Evolutionary conservation across 2,888 invertebrate genomes (phyloP).

Genomic region (Zaprionus obscuricornis): DNA sequence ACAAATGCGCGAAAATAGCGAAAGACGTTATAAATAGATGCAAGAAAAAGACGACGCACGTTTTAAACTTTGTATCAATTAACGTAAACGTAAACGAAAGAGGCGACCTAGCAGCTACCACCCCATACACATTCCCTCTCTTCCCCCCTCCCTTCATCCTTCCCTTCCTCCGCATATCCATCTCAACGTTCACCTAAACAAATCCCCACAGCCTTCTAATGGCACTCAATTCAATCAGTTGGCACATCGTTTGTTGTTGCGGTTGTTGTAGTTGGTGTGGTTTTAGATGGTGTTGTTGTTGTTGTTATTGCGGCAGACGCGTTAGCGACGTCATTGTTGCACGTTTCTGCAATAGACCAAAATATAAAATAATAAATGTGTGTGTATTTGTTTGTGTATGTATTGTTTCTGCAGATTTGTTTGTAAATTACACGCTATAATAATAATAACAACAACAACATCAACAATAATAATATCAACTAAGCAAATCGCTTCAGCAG

Average conservation of each 20-base stretch:
- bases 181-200: neutral
- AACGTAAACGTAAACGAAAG: slow-evolving; percentile 59
- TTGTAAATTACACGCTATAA: slow-evolving; percentile 46
- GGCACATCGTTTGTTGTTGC: slow-evolving; percentile 56
- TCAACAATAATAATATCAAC: slow-evolving; percentile 3
- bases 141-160: neutral
- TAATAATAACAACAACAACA: slow-evolving; percentile 26
- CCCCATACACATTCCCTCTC: neutral
- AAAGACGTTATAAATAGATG: slow-evolving; percentile 53
- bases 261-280: slow-evolving; percentile 16
- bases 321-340: slow-evolving; percentile 66
- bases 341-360: slow-evolving; percentile 72
- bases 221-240: slow-evolving; percentile 60
- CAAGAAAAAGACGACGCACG: slow-evolving; percentile 47
- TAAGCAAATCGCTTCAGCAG: slow-evolving; percentile 18
- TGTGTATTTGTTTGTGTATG: slow-evolving; percentile 29
- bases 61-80: slow-evolving; percentile 72
- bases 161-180: neutral
- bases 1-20: slow-evolving; percentile 72
- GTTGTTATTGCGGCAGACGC: slow-evolving; percentile 46
- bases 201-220: slow-evolving; percentile 13
- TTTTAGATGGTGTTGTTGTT: slow-evolving; percentile 27
- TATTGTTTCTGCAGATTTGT: slow-evolving; percentile 32
- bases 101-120: slow-evolving; percentile 35
- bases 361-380: slow-evolving; percentile 36